Percentiles rank a stretch among this genome's conserved stretches.
Conservation (phyloP, 2,888 invertebrate species). For the Uropetala carovei region DNA sequence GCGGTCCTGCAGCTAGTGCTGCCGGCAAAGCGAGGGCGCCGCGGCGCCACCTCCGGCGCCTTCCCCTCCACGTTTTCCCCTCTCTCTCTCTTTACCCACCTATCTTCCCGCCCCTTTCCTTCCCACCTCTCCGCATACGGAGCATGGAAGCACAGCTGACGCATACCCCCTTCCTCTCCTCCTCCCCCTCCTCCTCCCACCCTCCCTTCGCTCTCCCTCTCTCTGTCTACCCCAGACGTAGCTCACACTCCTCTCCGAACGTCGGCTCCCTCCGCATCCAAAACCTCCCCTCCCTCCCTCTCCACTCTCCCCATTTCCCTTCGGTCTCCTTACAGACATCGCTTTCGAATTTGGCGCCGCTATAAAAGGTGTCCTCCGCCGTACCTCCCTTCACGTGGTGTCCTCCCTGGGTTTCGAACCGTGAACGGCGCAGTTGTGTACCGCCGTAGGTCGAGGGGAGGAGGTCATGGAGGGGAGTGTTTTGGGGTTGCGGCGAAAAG, state of each 20-base stretch:
- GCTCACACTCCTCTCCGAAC: neutral
- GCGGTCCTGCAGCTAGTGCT: conserved; percentile 12
- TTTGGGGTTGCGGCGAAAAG: conserved; percentile 62
- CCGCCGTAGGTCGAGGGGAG: conserved; percentile 21
- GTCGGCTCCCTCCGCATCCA: neutral
- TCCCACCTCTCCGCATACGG: too few relatives aligned
- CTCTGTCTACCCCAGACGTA: neutral
- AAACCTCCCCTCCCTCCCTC: neutral
- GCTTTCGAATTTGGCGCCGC: neutral
- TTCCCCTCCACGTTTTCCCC: neutral
- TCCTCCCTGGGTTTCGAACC: conserved; percentile 37
- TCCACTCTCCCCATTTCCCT: neutral
- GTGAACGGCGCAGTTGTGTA: conserved; percentile 37
- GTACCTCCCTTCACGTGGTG: neutral
- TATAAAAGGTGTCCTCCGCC: neutral
- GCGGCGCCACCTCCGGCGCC: conserved; percentile 45
- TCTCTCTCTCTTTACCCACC: neutral
- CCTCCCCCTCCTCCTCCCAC: too few relatives aligned
- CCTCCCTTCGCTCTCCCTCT: too few relatives aligned
- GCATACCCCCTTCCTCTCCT: too few relatives aligned
- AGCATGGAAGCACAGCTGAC: too few relatives aligned
- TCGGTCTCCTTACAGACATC: neutral
- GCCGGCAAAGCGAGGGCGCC: conserved; percentile 22
- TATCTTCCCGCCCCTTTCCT: neutral
- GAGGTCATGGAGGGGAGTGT: conserved; percentile 43